Base-by-base conservation (phyloP, 2,113 vertebrate species). In the Tauraco erythrolophus region DNA sequence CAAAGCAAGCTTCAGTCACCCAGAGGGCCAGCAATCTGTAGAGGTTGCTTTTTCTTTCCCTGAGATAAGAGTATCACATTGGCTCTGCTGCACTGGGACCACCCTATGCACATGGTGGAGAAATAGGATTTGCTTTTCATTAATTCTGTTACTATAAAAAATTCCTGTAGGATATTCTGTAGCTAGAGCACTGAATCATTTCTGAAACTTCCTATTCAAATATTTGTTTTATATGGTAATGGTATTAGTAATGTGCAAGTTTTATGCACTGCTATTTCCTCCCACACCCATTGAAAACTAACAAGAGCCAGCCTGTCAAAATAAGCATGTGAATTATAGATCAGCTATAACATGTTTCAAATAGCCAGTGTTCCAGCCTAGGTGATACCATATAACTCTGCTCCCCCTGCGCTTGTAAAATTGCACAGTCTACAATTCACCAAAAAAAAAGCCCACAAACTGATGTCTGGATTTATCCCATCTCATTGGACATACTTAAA, bases 221-320 rank as follows among this genome's bases (percentile, higher is more conserved):
- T 97, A 98, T 97, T 97, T 98, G 95, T 97, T 98, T 98, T 98
- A 98, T 98, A 98, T 97, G 97, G 97, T 97, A 97, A 97, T 95
- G 69, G 97, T 94, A 98, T 98, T 98, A 98, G 97, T 97, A 98
- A 98, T 97, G 98, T 98, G 97, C 95, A 98, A 96, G 92, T 97
- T 98, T 97, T 98, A 97, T 95, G 89, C 90, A 92, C 75, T 89
- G 86, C 93, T 84, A 94, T 98, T 98, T 98, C 98, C 98, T 98
- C 97, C 91, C 95, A 97, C 96, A 16, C 98, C 98, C 97, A 97
- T 97, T 94, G 95, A 91, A 97, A 97, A 97, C 96, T 95, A 97
- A 98, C 96, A 96, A 98, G 98, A 96, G 87, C 74, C 82, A 92
- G 96, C 95, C 94, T 97, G 97, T 98, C 96, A 92, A 97, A 97